Evolutionary conservation across 2,113 vertebrate genomes (phyloP).

Genomic region (Hoplias malabaricus): DNA sequence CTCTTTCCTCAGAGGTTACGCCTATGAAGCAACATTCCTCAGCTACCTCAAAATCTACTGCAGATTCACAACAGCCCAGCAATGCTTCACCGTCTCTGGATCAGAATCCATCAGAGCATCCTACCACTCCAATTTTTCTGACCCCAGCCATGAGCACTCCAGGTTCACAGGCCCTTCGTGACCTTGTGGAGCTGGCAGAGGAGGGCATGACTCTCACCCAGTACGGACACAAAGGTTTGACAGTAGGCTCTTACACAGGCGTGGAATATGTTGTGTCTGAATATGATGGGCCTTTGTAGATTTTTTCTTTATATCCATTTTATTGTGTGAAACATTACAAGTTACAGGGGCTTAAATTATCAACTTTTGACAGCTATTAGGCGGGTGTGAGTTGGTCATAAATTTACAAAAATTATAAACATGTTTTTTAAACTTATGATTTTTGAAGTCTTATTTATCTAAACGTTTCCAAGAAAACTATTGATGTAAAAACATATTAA

Average conservation of each 20-base stretch:
- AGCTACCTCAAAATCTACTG: background rate
- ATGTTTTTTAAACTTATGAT: too few relatives aligned
- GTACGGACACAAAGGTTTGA: conserved; percentile 53
- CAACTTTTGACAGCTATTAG: too few relatives aligned
- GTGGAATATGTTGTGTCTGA: too few relatives aligned
- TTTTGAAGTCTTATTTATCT: too few relatives aligned
- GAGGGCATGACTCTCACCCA: conserved; percentile 85
- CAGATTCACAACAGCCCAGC: background rate
- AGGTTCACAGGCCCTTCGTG: conserved; percentile 75
- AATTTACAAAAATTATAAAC: too few relatives aligned
- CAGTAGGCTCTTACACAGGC: background rate
- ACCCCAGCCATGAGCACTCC: conserved; percentile 52
- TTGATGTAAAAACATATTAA: too few relatives aligned
- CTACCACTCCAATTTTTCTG: conserved; percentile 20
- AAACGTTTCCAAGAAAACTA: too few relatives aligned
- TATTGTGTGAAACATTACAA: too few relatives aligned
- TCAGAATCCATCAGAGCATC: background rate
- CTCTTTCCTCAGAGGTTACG: background rate
- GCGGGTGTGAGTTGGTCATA: too few relatives aligned
- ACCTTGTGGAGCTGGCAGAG: conserved; percentile 84
- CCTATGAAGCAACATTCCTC: background rate
- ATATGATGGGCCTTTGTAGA: too few relatives aligned
- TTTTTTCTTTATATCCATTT: too few relatives aligned
- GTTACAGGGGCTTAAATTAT: too few relatives aligned
- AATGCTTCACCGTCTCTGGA: background rate